Evolutionary conservation across 2,888 invertebrate genomes (phyloP), one percentile per base, ranked within the genome.

Genomic region (Lamellibrachia satsuma): DNA sequence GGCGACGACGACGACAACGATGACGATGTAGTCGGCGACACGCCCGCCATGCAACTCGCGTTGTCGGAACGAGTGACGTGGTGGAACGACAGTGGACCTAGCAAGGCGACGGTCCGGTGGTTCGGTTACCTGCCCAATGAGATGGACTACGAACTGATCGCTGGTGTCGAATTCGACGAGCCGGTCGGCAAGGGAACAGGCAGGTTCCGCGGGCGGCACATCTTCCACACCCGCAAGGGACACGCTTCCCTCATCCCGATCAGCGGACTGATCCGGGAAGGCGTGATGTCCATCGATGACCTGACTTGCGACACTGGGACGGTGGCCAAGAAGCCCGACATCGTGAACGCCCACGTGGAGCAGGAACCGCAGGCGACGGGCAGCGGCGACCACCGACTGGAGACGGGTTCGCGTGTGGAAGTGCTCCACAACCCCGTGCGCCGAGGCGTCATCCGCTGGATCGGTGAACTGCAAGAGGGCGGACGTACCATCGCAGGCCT

Each of bases 241-340:
- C 93, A 93, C 39, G 93, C 93, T 3, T 93, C 93, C n/a, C 93
- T 93, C 27, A 92, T 93, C 7, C 93, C 93, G 52, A 92, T 93
- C 7, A 39, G 75, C 39, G 93, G 93, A 2, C 51, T 93, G 75
- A 92, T 93, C 15, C 52, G 27, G 90, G 90, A 75, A 22, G 22
- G 75, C 1, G 15, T 75, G 75, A 22, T 75, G 75, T 11, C 75
- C 22, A 4, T n/a, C 22, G 75, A 75, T 2, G 75, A 11, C 6
- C 22, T n/a, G 75, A 15, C 22, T n/a, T 75, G n/a, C 75, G 75
- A 75, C 75, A n/a, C 3, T 6, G 75, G 75, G 15, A 6, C 75
- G 75, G 22, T 22, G 75, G 22, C 75, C 6, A 75, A 75, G 75
- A 75, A 11, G 75, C 75, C 75, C 2, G 75, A 75, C 75, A 75